Conservation (phyloP, 2,113 vertebrate species). For the Pan paniscus region DNA sequence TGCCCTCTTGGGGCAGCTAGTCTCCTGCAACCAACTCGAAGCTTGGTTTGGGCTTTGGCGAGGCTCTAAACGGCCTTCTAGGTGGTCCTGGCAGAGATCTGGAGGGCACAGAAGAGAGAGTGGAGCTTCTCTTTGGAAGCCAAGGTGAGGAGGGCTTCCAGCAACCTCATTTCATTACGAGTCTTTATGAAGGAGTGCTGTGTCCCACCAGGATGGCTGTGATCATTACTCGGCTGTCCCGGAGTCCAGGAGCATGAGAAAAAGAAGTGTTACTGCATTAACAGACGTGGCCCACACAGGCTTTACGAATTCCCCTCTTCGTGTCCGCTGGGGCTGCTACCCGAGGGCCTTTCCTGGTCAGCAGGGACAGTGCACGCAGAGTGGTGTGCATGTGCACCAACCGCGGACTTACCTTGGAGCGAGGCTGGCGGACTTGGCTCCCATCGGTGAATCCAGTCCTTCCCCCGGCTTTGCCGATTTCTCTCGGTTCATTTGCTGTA, state of each 20-base stretch:
- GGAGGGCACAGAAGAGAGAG: background rate
- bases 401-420: conserved; percentile 89
- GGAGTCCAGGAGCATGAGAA: background rate
- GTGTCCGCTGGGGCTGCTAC: background rate
- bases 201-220: background rate
- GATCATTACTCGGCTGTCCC: background rate
- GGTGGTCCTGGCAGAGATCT: background rate
- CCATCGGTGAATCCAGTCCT: conserved; percentile 89
- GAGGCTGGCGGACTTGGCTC: conserved; percentile 88
- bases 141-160: accelerated
- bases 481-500: conserved; percentile 97
- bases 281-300: background rate
- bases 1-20: background rate
- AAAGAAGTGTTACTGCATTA: background rate
- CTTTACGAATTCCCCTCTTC: background rate
- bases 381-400: background rate
- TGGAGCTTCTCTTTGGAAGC: background rate
- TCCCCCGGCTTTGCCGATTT: conserved; percentile 92
- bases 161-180: accelerated
- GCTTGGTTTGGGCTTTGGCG: accelerated
- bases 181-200: background rate
- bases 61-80: background rate
- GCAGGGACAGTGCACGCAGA: background rate
- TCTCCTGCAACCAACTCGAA: accelerated
- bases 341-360: background rate